Evolutionary conservation across 2,113 vertebrate genomes (phyloP).

Genomic region (Ceuthmochares aereus): DNA sequence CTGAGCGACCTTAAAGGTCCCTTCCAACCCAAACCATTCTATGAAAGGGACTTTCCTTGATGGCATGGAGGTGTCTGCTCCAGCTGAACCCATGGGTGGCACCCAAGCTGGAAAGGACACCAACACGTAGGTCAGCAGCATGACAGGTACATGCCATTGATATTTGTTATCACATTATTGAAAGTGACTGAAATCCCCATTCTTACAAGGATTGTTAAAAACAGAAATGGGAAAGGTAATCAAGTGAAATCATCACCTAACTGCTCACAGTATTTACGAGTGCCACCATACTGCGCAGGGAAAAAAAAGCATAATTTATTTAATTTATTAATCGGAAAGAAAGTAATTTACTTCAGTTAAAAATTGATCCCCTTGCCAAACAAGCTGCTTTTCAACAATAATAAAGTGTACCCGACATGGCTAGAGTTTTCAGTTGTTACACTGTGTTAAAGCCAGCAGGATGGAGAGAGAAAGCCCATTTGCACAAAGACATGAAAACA

Average conservation of each 20-base stretch:
- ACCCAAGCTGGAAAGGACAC: not conserved
- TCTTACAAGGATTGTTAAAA: conserved; percentile 61
- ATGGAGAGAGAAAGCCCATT: not conserved
- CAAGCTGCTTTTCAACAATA: conserved; percentile 50
- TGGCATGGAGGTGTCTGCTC: not conserved
- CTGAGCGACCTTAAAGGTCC: too few species aligned
- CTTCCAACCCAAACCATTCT: too few species aligned
- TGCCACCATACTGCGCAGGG: not conserved
- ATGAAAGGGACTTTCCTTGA: not conserved
- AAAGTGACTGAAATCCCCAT: conserved; percentile 55
- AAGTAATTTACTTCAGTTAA: conserved; percentile 68
- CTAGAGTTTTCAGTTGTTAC: not conserved
- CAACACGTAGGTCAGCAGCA: not conserved
- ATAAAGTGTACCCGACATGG: conserved; percentile 51
- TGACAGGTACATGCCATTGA: not conserved
- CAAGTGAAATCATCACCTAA: conserved; percentile 65
- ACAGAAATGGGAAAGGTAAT: conserved; percentile 75
- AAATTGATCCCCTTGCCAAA: conserved; percentile 71
- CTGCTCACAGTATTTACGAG: conserved; percentile 60
- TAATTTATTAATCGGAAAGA: conserved; percentile 73
- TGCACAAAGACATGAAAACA: not conserved
- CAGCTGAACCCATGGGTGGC: not conserved
- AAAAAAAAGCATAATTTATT: conserved; percentile 56
- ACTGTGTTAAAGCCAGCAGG: not conserved
- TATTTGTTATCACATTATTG: conserved; percentile 35